Conservation (phyloP, 2,113 vertebrate genomes). For the Campylomormyrus numenius region DNA sequence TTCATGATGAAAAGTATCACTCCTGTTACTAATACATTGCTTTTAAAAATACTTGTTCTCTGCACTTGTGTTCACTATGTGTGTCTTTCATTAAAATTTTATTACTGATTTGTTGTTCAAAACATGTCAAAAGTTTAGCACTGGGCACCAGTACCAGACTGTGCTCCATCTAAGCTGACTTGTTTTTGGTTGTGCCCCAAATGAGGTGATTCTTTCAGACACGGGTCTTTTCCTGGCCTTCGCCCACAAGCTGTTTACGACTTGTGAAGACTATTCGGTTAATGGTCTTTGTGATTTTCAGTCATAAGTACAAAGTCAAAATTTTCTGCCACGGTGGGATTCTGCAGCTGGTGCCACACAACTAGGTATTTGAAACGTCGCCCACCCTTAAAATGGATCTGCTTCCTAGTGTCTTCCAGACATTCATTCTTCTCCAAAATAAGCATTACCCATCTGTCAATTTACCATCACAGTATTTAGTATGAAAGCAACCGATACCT, state of each 20-base stretch:
- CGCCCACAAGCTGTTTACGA: slow-evolving; percentile 17
- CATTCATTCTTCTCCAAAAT: not conserved
- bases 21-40: not conserved
- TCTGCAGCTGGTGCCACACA: not conserved
- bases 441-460: slow-evolving; percentile 33
- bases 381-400: not conserved
- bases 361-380: not conserved
- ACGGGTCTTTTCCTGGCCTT: slow-evolving; percentile 16
- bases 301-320: slow-evolving; percentile 18
- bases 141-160: not conserved
- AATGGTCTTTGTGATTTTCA: slow-evolving; percentile 41
- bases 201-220: not conserved
- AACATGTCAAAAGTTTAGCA: not conserved
- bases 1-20: not conserved
- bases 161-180: not conserved
- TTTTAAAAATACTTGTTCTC: not conserved
- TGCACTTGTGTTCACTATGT: not conserved
- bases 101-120: not conserved
- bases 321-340: not conserved
- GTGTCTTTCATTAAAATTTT: not conserved
- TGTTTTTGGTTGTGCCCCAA: not conserved
- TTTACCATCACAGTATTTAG: slow-evolving; percentile 38
- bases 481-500: slow-evolving; percentile 22
- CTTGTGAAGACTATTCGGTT: slow-evolving; percentile 30
- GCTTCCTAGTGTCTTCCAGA: slow-evolving; percentile 44